Evolutionary conservation across 1,140 invertebrate species (phyloP).

Genomic region (Macrobrachium nipponense): DNA sequence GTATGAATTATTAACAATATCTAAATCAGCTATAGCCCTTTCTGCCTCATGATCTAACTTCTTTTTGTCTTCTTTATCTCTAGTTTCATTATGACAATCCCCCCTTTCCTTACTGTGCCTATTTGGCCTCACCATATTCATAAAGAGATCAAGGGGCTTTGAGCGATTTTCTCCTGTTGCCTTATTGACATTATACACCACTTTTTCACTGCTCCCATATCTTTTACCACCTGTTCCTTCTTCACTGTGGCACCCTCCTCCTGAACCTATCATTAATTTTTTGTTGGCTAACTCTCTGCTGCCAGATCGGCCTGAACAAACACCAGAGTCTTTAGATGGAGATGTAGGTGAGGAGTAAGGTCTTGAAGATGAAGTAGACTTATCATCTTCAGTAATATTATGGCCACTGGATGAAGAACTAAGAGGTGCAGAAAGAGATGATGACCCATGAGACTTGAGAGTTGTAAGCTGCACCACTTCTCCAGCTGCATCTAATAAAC

Average conservation of each 20-base stretch:
- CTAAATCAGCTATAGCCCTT: slow-evolving; percentile 60
- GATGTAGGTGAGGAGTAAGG: slow-evolving; percentile 54
- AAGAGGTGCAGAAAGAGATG: slow-evolving; percentile 42
- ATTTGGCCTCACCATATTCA: slow-evolving; percentile 61
- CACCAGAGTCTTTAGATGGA: slow-evolving; percentile 42
- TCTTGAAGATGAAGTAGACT: slow-evolving; percentile 46
- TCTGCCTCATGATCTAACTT: slow-evolving; percentile 61
- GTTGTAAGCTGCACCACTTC: slow-evolving; percentile 62
- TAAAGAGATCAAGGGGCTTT: slow-evolving; percentile 59
- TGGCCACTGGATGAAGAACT: slow-evolving; percentile 56
- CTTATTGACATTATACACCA: slow-evolving; percentile 63
- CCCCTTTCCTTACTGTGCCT: slow-evolving; percentile 61
- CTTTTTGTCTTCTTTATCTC: slow-evolving; percentile 61
- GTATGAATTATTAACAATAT: slow-evolving; percentile 60
- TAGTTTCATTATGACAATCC: slow-evolving; percentile 45
- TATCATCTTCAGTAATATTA: slow-evolving; percentile 59
- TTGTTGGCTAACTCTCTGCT: slow-evolving; percentile 49
- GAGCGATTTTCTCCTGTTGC: slow-evolving; percentile 57
- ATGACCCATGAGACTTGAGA: slow-evolving; percentile 59
- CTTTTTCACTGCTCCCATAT: slow-evolving; percentile 62
- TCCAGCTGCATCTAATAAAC: slow-evolving; percentile 57
- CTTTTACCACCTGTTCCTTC: slow-evolving; percentile 39
- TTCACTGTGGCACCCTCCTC: slow-evolving; percentile 41
- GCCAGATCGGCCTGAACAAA: slow-evolving; percentile 44
- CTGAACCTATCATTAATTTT: slow-evolving; percentile 56